Conservation (phyloP, 1,140 invertebrate species). For the Acromyrmex heyeri region DNA sequence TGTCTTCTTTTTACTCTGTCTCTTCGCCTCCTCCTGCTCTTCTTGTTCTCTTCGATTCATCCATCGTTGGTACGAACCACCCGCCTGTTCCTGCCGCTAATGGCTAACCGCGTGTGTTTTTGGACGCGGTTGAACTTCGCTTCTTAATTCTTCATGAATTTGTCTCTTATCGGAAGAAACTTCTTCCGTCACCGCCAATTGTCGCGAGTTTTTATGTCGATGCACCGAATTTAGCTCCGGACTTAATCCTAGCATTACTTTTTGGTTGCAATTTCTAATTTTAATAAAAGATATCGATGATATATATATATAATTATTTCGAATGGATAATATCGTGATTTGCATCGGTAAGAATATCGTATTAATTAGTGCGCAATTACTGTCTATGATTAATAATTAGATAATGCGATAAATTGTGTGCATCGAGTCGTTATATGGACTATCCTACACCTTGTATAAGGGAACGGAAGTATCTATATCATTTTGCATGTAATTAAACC, state of each 20-base stretch:
- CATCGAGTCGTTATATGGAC: conserved; percentile 45
- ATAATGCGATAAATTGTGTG: conserved; percentile 58
- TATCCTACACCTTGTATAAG: not conserved
- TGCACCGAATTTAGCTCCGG: not conserved
- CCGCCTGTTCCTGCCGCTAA: conserved; percentile 54
- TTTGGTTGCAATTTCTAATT: not conserved
- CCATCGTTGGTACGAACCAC: conserved; percentile 35
- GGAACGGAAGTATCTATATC: conserved; percentile 14
- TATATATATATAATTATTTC: conserved; percentile 6
- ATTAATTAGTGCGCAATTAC: conserved; percentile 52
- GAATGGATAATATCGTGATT: conserved; percentile 14
- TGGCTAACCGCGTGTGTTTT: conserved; percentile 61
- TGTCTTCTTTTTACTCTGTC: conserved; percentile 65
- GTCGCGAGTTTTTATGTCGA: conserved; percentile 11
- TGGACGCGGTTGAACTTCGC: conserved; percentile 38
- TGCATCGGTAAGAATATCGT: conserved; percentile 3
- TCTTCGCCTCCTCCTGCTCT: conserved; percentile 12
- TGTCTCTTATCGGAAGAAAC: conserved; percentile 19
- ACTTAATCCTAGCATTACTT: not conserved
- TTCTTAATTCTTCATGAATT: conserved; percentile 55
- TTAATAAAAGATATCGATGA: not conserved
- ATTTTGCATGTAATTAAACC: conserved; percentile 42
- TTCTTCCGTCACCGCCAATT: conserved; percentile 6
- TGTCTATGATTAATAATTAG: conserved; percentile 57
- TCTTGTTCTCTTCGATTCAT: conserved; percentile 48